Base-by-base conservation (phyloP, 2,113 vertebrate genomes). In the Fulica atra region DNA sequence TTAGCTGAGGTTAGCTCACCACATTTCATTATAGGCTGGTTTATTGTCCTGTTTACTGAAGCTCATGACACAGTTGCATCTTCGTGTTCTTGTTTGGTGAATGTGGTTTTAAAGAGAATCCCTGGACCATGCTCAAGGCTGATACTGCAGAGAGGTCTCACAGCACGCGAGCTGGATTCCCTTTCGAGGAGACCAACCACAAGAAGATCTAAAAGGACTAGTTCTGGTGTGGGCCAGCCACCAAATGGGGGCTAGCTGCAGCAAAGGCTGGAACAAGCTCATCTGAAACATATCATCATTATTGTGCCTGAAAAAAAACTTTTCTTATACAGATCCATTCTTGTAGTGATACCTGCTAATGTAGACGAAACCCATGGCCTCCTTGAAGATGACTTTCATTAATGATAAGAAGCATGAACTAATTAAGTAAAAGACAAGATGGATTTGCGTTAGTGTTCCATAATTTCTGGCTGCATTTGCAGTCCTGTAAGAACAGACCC, bases 241-340 rank as follows among this genome's bases (percentile, higher is more conserved):
- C 13, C 69, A 26, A 79, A 38, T 7, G 4, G 4, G 51, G 5
- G 38, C 53, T 68, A 16, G 12, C 7, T 2, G 3, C 8, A n/a
- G 16, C 24, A 51, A 38, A 68, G 29, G 23, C 48, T 72, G 76
- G 19, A 76, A 9, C 2, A 64, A 63, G 25, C 28, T 59, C 53
- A 71, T 66, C 2, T 65, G 38, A 68, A 74, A 50, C 28, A 61
- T 0, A 0, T 7, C 5, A 13, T 20, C 28, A 25, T 29, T 33
- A 23, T 6, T 59, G 36, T 4, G 0, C 10, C 63, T 79, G 31
- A 59, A 53, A 85, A 80, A 50, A n/a, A 0, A 2, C 14, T 71
- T n/a, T 64, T 33, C 17, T 31, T 60, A 2, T 18, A 33, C 11
- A 64, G 20, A 48, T 76, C 16, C 26, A 31, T 11, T 53, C 17